Evolutionary conservation across 2,888 invertebrate genomes (phyloP).

Genomic region (Brachynemurus nebulosus): DNA sequence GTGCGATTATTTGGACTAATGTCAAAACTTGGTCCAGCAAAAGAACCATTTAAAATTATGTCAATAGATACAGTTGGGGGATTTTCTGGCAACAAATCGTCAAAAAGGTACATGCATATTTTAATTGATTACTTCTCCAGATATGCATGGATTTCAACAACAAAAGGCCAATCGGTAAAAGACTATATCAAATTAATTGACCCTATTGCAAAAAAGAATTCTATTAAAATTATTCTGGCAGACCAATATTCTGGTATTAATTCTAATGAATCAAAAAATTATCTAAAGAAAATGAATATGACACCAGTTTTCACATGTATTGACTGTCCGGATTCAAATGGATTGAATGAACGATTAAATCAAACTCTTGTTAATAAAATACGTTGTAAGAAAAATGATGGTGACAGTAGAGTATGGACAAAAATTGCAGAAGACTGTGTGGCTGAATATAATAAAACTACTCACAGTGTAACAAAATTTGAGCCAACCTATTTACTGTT

Average conservation of each 20-base stretch:
- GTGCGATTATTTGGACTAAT: neutral
- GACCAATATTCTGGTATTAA: neutral
- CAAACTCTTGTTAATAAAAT: neutral
- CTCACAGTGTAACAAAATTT: neutral
- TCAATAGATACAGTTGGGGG: neutral
- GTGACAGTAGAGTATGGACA: neutral
- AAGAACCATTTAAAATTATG: neutral
- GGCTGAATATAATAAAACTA: neutral
- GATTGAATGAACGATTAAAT: neutral
- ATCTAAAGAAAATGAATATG: neutral
- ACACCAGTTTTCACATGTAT: neutral
- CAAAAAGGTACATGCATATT: neutral
- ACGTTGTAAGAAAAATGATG: neutral
- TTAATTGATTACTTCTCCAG: neutral
- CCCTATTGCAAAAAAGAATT: neutral
- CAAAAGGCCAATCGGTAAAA: neutral
- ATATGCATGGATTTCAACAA: neutral
- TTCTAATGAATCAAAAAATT: neutral
- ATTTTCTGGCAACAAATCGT: neutral
- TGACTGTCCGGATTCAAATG: neutral
- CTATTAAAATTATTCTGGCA: neutral
- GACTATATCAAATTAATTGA: neutral
- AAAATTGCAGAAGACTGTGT: neutral
- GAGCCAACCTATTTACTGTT: neutral
- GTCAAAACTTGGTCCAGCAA: neutral